These are phyloP conservation scores for Ctenodactylus gundi DNA, from an alignment of 2,113 vertebrate species.

Conservation along the genomic window DNA sequence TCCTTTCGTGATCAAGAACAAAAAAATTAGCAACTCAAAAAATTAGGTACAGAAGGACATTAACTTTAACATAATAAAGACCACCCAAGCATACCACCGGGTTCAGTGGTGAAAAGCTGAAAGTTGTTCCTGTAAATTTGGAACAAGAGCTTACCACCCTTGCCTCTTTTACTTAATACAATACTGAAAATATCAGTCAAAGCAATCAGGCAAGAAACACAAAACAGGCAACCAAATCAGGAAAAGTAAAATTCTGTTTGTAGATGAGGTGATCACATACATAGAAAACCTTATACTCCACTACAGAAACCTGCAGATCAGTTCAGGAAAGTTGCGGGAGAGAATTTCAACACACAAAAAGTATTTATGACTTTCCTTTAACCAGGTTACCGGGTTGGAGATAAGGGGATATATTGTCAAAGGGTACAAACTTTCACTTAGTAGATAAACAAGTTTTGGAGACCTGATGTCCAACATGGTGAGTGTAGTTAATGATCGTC, in stretches of 20 bases:
- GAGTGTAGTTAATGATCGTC: too few relatives aligned
- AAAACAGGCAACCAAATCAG: not conserved
- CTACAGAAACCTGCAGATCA: not conserved
- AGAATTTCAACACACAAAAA: not conserved
- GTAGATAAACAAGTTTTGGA: too few relatives aligned
- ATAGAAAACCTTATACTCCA: not conserved
- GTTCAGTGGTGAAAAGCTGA: not conserved
- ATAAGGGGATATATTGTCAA: too few relatives aligned
- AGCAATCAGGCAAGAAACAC: not conserved
- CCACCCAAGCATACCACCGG: not conserved
- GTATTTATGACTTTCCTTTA: not conserved
- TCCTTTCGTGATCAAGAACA: too few relatives aligned
- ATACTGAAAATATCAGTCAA: not conserved
- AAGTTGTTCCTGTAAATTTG: not conserved
- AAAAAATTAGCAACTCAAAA: not conserved
- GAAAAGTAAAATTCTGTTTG: not conserved
- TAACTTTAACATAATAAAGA: not conserved
- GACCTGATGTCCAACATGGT: too few relatives aligned
- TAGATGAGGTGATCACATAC: not conserved
- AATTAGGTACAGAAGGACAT: not conserved
- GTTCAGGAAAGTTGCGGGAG: not conserved
- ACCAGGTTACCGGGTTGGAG: not conserved
- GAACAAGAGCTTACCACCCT: not conserved
- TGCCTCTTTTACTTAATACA: not conserved
- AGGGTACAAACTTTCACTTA: too few relatives aligned